Evolutionary conservation across 2,888 invertebrate genomes (phyloP), one percentile per base, ranked within the genome.

Genomic region (Synanthedon vespiformis): DNA sequence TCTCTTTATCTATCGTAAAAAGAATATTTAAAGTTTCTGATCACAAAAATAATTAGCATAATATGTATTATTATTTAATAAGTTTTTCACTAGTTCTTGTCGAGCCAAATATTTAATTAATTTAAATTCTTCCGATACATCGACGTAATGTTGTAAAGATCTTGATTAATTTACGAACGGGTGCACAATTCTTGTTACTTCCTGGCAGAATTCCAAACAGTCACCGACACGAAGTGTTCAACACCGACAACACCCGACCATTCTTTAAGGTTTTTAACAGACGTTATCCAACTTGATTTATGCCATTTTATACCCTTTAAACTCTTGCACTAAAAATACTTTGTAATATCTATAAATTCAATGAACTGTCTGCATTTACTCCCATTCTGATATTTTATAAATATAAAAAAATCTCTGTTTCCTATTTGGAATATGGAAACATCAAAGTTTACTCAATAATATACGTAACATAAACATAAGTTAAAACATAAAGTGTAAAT

Each of bases 161-260:
- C 52, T 54, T 57, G 64, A 63, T 65, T 62, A 62, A 65, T 65
- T 67, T 61, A 63, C 70, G 72, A 73, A 69, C 64, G 65, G 57
- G 59, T 56, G 59, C 61, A 63, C 63, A 65, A 52, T 66, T 54
- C 62, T 55, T 63, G 64, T 67, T 59, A 61, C 44, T 44, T 44
- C 34, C 62, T 74, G 75, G 74, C 68, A 22, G 12, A 50, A 55
- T 55, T 66, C 74, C 74, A 76, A 72, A 55, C 59, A 65, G 67
- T 67, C 68, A 68, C 59, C 60, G 60, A 57, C 58, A 61, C 61
- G 6, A n/a, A 44, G 44, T 44, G 44, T 44, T 44, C 44, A 44
- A 44, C 44, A 44, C 44, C 44, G 13, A 44, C 44, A 44, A n/a
- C 44, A 13, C 13, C 44, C n/a, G 44, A n/a, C 44, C 13, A 44